Evolutionary conservation across 2,797 vertebrate species (phyloP).

Genomic region (Tiaroga cobitis): DNA sequence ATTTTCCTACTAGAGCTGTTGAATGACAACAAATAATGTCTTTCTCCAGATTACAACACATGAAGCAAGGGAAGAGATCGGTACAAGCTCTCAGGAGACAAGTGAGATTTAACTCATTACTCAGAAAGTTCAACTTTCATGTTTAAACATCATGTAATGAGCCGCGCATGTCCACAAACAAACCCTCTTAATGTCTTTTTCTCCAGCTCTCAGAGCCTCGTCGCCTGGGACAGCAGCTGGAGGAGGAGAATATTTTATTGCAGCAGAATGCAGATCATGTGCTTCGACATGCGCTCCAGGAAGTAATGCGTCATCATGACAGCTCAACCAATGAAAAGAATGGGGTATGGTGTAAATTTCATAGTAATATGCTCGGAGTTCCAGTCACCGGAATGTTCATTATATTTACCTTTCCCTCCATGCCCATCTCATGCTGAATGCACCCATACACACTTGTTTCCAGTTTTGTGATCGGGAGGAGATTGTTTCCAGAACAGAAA

Average conservation of each 20-base stretch:
- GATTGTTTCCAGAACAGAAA: conserved; percentile 74
- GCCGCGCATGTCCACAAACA: background rate
- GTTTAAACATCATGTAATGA: conserved; percentile 1
- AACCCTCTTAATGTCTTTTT: background rate
- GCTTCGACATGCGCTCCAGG: conserved; percentile 79
- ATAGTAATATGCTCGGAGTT: background rate
- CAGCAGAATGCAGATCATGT: conserved; percentile 81
- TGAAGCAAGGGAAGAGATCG: conserved; percentile 84
- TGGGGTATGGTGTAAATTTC: conserved; percentile 43
- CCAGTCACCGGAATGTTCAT: background rate
- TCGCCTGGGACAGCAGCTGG: conserved; percentile 82
- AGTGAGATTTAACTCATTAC: conserved; percentile 71
- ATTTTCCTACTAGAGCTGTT: background rate
- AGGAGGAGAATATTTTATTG: conserved; percentile 80
- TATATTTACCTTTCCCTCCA: background rate
- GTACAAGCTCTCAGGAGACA: conserved; percentile 85
- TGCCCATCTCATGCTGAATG: background rate
- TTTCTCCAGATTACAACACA: conserved; percentile 80
- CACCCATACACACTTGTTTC: conserved; percentile 15
- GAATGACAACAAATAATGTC: background rate
- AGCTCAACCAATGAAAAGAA: conserved; percentile 47
- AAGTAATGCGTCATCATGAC: conserved; percentile 66
- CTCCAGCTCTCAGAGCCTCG: conserved; percentile 84
- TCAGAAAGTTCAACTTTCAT: background rate
- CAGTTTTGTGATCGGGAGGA: conserved; percentile 74